Evolutionary conservation across 1,140 invertebrate genomes (phyloP), one percentile per base, ranked within the genome.

Genomic region (Prorops nasuta): DNA sequence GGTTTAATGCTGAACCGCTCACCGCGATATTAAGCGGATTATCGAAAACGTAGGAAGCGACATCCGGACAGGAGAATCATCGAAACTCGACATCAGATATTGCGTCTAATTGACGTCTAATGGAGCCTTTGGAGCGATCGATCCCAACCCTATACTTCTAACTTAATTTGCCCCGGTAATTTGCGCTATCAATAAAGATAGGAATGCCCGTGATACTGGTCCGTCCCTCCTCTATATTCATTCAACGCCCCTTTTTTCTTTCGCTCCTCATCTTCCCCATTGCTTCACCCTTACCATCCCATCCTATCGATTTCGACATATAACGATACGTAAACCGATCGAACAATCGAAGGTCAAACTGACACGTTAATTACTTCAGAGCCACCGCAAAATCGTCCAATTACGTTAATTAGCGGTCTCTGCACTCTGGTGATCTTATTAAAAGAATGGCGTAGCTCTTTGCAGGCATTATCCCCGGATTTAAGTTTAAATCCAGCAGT

Each of bases 21-120:
- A n/a, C 32, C 17, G 18, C 37, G 43, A 55, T 52, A 61, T 60
- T 60, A 61, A 61, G 53, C 58, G 53, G 58, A 61, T 61, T 61
- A 60, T 56, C 44, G 59, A 60, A 61, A 61, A 61, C 58, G 59
- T 48, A 60, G 49, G 4, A 48, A 34, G 37, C 43, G 45, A 44
- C 49, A 31, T 38, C 19, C 16, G 34, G 38, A 34, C 19, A n/a
- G 12, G 54, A 56, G 54, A 60, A 53, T 56, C 50, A 49, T 49
- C 49, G 42, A 19, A 36, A 48, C 40, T 22, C 43, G 42, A 31
- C 14, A n/a, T n/a, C 37, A 46, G 54, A 46, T 43, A 52, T 56
- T 44, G 44, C 58, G 31, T 54, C 54, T 60, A 60, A 61, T 60
- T 60, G 54, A 43, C 46, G 22, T 48, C 49, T 50, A 36, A 56